Conservation (phyloP, 2,797 vertebrate genomes). For the Hydrocynus forskahlii region DNA sequence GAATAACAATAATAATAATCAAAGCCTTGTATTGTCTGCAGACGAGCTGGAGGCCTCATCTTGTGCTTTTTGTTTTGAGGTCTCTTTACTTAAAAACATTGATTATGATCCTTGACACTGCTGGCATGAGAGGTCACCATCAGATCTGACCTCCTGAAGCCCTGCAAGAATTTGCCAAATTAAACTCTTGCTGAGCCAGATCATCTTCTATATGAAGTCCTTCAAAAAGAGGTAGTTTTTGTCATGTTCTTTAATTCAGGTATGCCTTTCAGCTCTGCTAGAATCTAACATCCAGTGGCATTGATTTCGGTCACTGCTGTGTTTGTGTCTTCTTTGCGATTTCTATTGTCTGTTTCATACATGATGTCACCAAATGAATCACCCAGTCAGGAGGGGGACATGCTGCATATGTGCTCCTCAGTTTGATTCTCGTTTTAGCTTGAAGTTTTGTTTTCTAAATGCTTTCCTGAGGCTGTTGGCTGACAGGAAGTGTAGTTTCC, state of each 20-base stretch:
- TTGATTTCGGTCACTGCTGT: neutral
- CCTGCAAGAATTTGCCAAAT: neutral
- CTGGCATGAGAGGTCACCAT: neutral
- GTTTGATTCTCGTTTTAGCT: neutral
- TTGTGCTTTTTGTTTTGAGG: neutral
- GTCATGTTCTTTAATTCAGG: neutral
- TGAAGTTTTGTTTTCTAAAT: neutral
- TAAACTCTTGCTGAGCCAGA: neutral
- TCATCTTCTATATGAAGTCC: neutral
- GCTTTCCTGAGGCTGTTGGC: neutral
- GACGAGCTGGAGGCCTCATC: neutral
- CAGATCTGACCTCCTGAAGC: slow-evolving; percentile 7
- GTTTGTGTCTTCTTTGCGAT: too few species aligned
- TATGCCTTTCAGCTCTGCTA: neutral
- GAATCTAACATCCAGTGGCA: neutral
- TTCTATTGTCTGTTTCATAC: too few species aligned
- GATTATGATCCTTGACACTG: neutral
- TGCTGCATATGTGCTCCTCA: neutral
- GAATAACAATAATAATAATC: slow-evolving; percentile 2
- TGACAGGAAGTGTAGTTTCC: slow-evolving; percentile 24
- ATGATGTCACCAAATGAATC: too few species aligned
- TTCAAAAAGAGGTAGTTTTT: neutral
- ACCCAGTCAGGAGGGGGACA: too few species aligned
- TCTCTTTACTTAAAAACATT: neutral
- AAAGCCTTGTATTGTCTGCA: neutral